phyloP scores from a whole-genome alignment of 2,888 invertebrate genomes.

The Gryllus longicercus region DNA sequence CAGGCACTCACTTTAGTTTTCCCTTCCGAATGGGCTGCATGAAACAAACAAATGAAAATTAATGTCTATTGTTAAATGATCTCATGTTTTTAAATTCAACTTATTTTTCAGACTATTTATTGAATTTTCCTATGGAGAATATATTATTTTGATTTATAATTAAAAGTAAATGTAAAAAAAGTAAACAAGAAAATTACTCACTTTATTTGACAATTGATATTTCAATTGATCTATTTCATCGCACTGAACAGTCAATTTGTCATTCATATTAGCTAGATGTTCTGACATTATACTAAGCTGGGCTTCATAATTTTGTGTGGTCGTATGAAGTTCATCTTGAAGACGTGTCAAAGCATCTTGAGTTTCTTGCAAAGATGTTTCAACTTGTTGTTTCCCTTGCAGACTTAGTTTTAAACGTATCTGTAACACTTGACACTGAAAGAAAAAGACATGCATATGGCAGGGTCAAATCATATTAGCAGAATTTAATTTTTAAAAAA shows the following conservation, averaged over 20 bases:
- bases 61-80: neutral
- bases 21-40: slow-evolving; percentile 34
- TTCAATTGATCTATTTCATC: slow-evolving; percentile 71
- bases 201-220: slow-evolving; percentile 58
- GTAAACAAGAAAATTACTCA: slow-evolving; percentile 36
- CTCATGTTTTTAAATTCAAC: too few species aligned
- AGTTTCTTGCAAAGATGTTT: slow-evolving; percentile 54
- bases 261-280: slow-evolving; percentile 74
- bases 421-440: slow-evolving; percentile 55
- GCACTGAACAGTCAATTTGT: slow-evolving; percentile 77
- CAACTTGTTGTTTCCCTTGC: slow-evolving; percentile 51
- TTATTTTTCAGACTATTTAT: too few species aligned
- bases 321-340: slow-evolving; percentile 68
- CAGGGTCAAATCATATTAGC: neutral
- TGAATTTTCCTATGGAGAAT: neutral
- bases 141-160: neutral
- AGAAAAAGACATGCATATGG: slow-evolving; percentile 20
- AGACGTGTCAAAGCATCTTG: slow-evolving; percentile 51
- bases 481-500: too few species aligned
- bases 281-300: slow-evolving; percentile 75
- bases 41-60: neutral
- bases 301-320: slow-evolving; percentile 60
- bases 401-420: slow-evolving; percentile 56
- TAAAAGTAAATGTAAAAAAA: neutral
- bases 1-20: slow-evolving; percentile 32